A percentile compares a stretch with the other conserved stretches of the same genome.
phyloP scores from a whole-genome alignment of 2,113 vertebrate species.

The Burhinus bistriatus region DNA sequence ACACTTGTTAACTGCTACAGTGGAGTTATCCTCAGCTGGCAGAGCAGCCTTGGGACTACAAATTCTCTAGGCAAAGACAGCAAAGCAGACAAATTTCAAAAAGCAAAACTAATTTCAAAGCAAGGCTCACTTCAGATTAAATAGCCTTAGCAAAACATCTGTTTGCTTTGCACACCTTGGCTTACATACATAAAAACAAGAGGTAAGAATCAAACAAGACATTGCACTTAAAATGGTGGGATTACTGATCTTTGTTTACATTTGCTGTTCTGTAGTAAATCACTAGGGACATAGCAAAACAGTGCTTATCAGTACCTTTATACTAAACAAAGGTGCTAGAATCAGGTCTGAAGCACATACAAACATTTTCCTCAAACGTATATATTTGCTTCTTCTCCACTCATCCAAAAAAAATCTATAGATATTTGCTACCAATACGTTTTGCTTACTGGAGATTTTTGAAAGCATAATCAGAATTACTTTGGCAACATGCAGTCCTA shows the following conservation, averaged over 20 bases:
- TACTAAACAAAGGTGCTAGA: background rate
- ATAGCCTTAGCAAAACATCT: background rate
- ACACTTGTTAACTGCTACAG: background rate
- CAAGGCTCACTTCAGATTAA: slow-evolving; percentile 7
- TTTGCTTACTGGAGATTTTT: background rate
- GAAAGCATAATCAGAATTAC: background rate
- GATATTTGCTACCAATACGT: background rate
- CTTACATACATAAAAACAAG: background rate
- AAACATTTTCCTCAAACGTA: background rate
- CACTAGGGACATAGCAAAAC: background rate
- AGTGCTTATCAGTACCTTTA: background rate
- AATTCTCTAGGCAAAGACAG: background rate
- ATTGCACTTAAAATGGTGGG: slow-evolving; percentile 2
- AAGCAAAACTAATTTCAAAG: background rate
- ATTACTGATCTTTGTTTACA: slow-evolving; percentile 57
- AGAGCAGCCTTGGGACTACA: background rate
- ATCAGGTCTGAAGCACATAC: background rate
- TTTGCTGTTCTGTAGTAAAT: slow-evolving; percentile 24
- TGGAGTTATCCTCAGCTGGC: background rate
- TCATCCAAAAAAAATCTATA: background rate
- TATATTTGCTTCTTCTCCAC: background rate
- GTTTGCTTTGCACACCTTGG: background rate
- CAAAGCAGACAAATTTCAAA: background rate
- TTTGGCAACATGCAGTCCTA: background rate
- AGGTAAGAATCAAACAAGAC: slow-evolving; percentile 30